Evolutionary conservation across 2,888 invertebrate species (phyloP).

Genomic region (Caenorhabditis sp.): DNA sequence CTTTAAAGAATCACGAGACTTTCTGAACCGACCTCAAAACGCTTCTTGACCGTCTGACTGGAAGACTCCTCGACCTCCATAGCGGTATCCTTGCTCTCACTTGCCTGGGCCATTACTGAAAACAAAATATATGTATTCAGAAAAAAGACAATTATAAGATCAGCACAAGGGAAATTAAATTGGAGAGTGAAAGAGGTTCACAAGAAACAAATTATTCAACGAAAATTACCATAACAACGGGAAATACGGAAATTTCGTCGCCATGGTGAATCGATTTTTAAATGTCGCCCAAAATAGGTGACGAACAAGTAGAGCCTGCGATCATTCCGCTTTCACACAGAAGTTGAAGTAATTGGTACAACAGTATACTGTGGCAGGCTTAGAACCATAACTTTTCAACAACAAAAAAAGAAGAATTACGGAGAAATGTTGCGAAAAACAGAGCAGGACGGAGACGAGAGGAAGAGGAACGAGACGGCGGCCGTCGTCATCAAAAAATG

Average conservation of each 20-base stretch:
- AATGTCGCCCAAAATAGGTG: too few species aligned
- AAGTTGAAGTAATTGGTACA: too few species aligned
- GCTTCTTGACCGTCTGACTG: slow-evolving; percentile 70
- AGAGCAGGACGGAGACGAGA: background rate
- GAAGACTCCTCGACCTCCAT: slow-evolving; percentile 74
- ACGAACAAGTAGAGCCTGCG: too few species aligned
- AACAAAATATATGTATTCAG: background rate
- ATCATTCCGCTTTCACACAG: too few species aligned
- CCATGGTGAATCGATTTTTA: too few species aligned
- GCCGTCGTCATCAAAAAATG: background rate
- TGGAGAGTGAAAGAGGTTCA: too few species aligned
- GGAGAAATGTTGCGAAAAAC: background rate
- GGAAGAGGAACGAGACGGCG: background rate
- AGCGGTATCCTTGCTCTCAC: slow-evolving; percentile 41
- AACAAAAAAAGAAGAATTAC: background rate
- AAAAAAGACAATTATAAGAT: too few species aligned
- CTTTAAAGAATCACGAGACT: background rate
- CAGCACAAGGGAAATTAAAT: too few species aligned
- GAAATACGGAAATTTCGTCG: too few species aligned
- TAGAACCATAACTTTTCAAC: background rate
- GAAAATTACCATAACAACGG: too few species aligned
- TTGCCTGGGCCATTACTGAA: slow-evolving; percentile 42
- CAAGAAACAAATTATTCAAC: too few species aligned
- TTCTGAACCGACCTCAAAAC: slow-evolving; percentile 71
- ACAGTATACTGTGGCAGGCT: too few species aligned